Base-by-base conservation (phyloP, 2,888 invertebrate species). In the Drosophila recens region DNA sequence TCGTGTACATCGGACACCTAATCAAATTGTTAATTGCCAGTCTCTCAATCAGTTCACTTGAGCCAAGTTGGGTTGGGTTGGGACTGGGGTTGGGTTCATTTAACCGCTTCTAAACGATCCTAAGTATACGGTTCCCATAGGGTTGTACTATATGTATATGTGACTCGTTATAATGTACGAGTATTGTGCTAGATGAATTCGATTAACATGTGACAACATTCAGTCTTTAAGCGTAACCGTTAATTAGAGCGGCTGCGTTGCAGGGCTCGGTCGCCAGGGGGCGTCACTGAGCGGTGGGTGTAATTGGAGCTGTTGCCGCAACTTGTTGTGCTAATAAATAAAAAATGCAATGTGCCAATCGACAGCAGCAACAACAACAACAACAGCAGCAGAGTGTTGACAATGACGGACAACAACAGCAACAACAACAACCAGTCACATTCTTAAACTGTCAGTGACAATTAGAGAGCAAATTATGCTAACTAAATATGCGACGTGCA, bases 401-500 rank as follows among this genome's bases (percentile, higher is more conserved):
- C n/a, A n/a, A n/a, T n/a, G n/a, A n/a, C n/a, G n/a, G n/a, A n/a
- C n/a, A n/a, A n/a, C n/a, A n/a, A n/a, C n/a, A n/a, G n/a, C 58
- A 58, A 36, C 33, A 17, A 8, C 51, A 52, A n/a, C 58, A 69
- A 67, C 79, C 62, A 72, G 72, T 66, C 69, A 42, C 85, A 89
- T 89, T 86, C 88, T 75, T 67, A 61, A 65, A 64, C 78, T 78
- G 80, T 85, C 88, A 75, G 66, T 78, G 80, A 86, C 80, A 86
- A 86, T 88, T 87, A 82, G 69, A 74, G 79, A 72, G 80, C 87
- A 75, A 88, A 86, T 89, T 89, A 86, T 88, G 88, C 83, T 72
- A 89, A 85, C 87, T 80, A 87, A 84, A 86, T 87, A 79, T 68
- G 76, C 72, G 71, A 79, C 69, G 63, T 72, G 77, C 56, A 62